Evolutionary conservation across 2,797 vertebrate species (phyloP).

Genomic region (Tiaroga cobitis): DNA sequence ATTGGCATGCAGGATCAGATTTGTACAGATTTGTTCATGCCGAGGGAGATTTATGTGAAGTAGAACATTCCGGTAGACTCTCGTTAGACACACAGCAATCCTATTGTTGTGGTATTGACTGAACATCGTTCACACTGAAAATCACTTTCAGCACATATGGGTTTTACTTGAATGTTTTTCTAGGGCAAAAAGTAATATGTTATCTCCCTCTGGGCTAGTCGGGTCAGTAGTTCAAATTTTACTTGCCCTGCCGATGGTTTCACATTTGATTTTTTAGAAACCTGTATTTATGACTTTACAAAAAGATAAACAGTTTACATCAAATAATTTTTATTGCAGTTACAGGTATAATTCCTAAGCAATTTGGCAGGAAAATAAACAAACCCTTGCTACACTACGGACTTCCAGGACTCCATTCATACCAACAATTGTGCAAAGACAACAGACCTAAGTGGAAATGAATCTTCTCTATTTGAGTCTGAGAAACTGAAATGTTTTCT

Average conservation of each 20-base stretch:
- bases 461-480: neutral
- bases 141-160: neutral
- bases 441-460: neutral
- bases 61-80: neutral
- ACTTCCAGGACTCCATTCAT: neutral
- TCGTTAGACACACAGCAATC: constrained; percentile 11
- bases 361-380: neutral
- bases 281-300: no score
- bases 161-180: neutral
- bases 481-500: neutral
- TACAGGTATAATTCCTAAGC: neutral
- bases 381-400: neutral
- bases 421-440: neutral
- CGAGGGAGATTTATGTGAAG: constrained; percentile 3
- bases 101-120: neutral
- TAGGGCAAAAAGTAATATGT: neutral
- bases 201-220: neutral
- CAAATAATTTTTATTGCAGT: neutral
- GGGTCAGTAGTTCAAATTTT: neutral
- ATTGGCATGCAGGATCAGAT: neutral
- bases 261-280: neutral
- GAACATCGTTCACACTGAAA: neutral
- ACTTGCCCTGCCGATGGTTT: neutral
- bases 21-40: neutral
- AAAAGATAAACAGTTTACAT: neutral